Conservation (phyloP, 2,113 vertebrate genomes). For the Bombycilla garrulus region DNA sequence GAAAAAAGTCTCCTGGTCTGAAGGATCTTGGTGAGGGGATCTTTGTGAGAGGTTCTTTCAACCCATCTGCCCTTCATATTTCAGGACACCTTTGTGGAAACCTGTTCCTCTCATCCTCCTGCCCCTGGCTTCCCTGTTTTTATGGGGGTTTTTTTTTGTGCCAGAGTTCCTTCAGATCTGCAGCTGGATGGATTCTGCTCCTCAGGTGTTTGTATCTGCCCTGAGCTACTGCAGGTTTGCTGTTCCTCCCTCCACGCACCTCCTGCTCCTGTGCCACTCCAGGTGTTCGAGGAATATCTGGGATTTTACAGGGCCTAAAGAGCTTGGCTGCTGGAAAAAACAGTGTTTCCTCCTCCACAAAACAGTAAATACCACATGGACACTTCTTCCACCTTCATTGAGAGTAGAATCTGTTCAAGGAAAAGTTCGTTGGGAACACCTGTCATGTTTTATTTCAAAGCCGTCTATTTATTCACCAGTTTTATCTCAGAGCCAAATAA, state of each 20-base stretch:
- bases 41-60: background rate
- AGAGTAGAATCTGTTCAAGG: background rate
- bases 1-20: background rate
- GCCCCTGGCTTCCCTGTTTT: rapidly evolving
- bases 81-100: background rate
- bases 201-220: background rate
- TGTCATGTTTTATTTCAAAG: background rate
- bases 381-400: background rate
- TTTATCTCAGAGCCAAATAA: background rate
- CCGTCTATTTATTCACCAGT: background rate
- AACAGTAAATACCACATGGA: background rate
- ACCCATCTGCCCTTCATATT: background rate
- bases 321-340: background rate
- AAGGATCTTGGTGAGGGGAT: background rate
- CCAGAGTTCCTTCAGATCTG: background rate
- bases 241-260: background rate
- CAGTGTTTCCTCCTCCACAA: background rate
- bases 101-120: background rate
- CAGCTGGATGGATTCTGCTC: background rate
- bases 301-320: background rate
- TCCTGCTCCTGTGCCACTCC: background rate
- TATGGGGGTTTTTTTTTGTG: too few species aligned
- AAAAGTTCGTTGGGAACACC: background rate
- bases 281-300: background rate
- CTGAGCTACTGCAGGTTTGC: background rate